Conservation (phyloP, 2,888 invertebrate species). For the Stomorhina lunata region DNA sequence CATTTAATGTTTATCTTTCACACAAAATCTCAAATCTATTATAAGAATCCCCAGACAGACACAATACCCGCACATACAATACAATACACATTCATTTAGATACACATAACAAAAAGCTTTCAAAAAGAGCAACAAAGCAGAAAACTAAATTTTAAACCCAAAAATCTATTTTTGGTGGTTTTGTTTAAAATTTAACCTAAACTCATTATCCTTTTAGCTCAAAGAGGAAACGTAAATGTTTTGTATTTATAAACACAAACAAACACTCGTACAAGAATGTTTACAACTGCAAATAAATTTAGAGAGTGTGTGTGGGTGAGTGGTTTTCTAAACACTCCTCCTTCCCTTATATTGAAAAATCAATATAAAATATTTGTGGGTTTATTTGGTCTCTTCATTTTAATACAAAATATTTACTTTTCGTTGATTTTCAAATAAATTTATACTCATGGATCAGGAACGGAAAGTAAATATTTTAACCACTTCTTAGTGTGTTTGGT, state of each 20-base stretch:
- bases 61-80: too few species aligned
- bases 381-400: too few species aligned
- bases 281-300: too few species aligned
- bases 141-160: background rate
- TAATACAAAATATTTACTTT: too few species aligned
- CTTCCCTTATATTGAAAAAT: background rate
- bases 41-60: background rate
- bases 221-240: background rate
- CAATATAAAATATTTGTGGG: background rate
- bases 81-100: too few species aligned
- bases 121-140: background rate
- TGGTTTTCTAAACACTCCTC: background rate
- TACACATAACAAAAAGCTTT: background rate
- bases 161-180: background rate
- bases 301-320: too few species aligned
- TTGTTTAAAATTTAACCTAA: background rate
- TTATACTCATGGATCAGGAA: background rate
- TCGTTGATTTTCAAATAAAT: background rate
- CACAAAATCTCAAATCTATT: background rate
- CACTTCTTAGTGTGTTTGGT: background rate
- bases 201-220: background rate
- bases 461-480: background rate
- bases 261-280: too few species aligned
- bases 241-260: background rate
- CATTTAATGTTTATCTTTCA: background rate